phyloP scores from a whole-genome alignment of 2,113 vertebrate genomes.

The Hydropotes inermis region DNA sequence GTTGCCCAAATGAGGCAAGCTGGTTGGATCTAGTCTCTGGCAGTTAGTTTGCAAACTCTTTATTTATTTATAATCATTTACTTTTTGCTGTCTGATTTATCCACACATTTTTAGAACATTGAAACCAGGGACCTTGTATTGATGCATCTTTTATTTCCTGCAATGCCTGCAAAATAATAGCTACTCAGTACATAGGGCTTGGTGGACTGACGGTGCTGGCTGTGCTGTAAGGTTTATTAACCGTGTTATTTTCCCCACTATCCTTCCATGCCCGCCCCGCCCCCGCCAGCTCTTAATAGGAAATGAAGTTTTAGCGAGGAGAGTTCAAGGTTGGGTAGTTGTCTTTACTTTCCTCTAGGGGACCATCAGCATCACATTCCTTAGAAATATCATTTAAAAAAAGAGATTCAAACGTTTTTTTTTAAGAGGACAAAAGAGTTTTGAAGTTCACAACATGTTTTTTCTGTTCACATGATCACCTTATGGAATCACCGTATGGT shows the following conservation, averaged over 20 bases:
- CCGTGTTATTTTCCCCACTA: not conserved
- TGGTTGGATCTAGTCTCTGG: not conserved
- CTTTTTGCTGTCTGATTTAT: conserved; percentile 58
- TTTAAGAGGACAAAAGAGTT: not conserved
- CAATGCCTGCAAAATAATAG: not conserved
- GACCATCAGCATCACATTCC: not conserved
- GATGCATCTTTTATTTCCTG: conserved; percentile 39
- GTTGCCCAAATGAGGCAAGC: not conserved
- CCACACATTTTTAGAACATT: conserved; percentile 37
- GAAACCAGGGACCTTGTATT: not conserved
- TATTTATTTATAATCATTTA: conserved; percentile 48
- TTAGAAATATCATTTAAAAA: conserved; percentile 16
- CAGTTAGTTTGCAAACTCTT: conserved; percentile 10
- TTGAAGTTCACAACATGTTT: not conserved
- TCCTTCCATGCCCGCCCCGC: not conserved
- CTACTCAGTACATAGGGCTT: conserved; percentile 12
- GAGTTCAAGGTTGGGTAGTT: conserved; percentile 37
- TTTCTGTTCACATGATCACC: not conserved
- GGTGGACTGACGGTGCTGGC: conserved; percentile 7
- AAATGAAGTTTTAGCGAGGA: conserved; percentile 47
- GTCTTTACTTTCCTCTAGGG: not conserved
- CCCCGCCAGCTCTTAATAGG: not conserved
- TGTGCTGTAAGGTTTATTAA: conserved; percentile 29
- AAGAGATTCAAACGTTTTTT: not conserved
- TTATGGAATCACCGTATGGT: not conserved